Evolutionary conservation across 1,140 invertebrate genomes (phyloP), one percentile per base, ranked within the genome.

Genomic region (Hirudo medicinalis): DNA sequence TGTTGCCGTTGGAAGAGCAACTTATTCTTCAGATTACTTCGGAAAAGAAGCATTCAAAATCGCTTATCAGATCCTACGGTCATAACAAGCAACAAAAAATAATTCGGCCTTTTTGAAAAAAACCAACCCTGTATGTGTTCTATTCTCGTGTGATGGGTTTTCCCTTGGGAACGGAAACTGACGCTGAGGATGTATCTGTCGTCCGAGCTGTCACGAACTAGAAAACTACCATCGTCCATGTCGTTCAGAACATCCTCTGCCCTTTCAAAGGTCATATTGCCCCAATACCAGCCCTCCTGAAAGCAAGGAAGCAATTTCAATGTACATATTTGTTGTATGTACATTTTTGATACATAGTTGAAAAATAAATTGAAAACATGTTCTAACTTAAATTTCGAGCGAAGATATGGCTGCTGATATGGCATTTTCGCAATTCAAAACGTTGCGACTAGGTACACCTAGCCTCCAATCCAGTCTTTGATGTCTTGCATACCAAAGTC

Each of bases 201-300:
- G 82, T 97, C 93, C 75, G 92, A 95, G 78, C 91, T 94, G 81
- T 97, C 94, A 74, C 94, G 86, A n/a, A 97, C 92, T 71, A 97
- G 92, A 78, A 97, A 97, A 8, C 85, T 85, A 8, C 85, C 94
- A 81, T 97, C 93, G 2, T 92, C 92, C 83, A 97, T 93, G 78
- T 91, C 92, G 6, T 89, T 89, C 22, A 98, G 84, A 74, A 96
- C 89, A 81, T 91, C 91, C 81, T 97, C 94, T 0, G 94, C 94
- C 72, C 90, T 89, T 82, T 94, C 91, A 67, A 92, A 91, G 71
- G 91, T 92, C 77, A 97, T 87, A 60, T 94, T 93, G 76, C 94
- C 94, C 94, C 94, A 98, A 82, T 98, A 98, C 94, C 94, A 97
- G 57, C 91, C 92, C 83, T 91, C 92, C 92, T 95, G 79, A 74